Percentiles rank a stretch among this genome's conserved stretches.
Conservation (phyloP, 53 echinoderm and acorn worm genomes). For the Stichopus horrens region DNA sequence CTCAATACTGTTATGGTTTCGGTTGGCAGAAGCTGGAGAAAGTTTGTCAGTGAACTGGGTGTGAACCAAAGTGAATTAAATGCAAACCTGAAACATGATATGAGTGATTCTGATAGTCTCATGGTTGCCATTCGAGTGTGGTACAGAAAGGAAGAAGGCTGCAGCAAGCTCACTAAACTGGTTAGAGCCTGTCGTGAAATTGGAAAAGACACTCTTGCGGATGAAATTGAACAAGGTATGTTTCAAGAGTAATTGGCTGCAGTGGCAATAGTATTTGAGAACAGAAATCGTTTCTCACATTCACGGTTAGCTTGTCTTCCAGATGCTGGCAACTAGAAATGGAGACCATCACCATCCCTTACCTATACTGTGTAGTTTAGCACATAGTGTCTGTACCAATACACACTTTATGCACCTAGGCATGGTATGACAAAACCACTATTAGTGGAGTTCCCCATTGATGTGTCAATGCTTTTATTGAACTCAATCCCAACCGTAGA, state of each 20-base stretch:
- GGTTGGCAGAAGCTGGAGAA: background rate
- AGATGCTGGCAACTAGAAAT: too few species aligned
- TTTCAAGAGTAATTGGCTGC: background rate
- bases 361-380: too few species aligned
- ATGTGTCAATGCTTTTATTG: too few species aligned
- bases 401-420: too few species aligned
- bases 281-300: too few species aligned
- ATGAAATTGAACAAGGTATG: constrained; percentile 79
- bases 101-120: background rate
- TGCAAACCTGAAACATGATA: background rate
- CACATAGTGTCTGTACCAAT: too few species aligned
- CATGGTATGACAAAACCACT: too few species aligned
- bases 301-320: too few species aligned
- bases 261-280: too few species aligned
- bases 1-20: background rate
- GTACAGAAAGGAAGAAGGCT: constrained; percentile 47
- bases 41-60: background rate
- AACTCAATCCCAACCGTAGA: too few species aligned
- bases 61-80: background rate
- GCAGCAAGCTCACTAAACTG: constrained; percentile 60
- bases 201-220: constrained; percentile 41
- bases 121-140: constrained; percentile 38
- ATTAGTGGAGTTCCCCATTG: too few species aligned
- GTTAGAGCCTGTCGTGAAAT: constrained; percentile 55
- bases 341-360: too few species aligned